Evolutionary conservation across 2,797 vertebrate species (phyloP).

Genomic region (Lateolabrax maculatus): DNA sequence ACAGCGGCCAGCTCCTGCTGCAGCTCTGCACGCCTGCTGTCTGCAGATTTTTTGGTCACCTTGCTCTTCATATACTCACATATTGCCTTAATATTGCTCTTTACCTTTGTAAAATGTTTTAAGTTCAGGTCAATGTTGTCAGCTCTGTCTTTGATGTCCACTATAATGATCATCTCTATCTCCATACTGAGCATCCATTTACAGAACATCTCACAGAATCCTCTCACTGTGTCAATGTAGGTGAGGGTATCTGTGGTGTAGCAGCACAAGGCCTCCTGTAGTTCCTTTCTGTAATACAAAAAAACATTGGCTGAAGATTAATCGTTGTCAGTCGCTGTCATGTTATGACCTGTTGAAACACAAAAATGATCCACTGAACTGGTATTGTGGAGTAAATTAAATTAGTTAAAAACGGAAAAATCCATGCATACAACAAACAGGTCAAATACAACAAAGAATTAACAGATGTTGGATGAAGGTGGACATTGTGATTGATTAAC

Average conservation of each 20-base stretch:
- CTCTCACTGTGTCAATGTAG: conserved; percentile 58
- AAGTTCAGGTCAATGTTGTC: conserved; percentile 47
- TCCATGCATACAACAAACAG: too few relatives aligned
- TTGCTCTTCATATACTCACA: conserved; percentile 59
- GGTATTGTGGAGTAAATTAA: too few relatives aligned
- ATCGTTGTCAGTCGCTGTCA: too few relatives aligned
- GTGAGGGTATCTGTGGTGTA: conserved; percentile 74
- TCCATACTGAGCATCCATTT: conserved; percentile 74
- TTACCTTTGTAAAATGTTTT: conserved; percentile 50
- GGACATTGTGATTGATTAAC: too few relatives aligned
- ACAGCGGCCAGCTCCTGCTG: conserved; percentile 71
- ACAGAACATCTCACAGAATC: conserved; percentile 61
- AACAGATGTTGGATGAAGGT: too few relatives aligned
- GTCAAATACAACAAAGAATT: too few relatives aligned
- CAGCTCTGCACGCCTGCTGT: conserved; percentile 54
- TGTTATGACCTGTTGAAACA: too few relatives aligned
- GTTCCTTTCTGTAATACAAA: conserved; percentile 63
- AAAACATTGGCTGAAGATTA: too few relatives aligned
- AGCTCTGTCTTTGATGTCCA: conserved; percentile 73
- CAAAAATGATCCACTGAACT: too few relatives aligned
- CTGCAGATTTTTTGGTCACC: conserved; percentile 39
- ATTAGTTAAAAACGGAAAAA: too few relatives aligned
- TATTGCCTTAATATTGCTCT: too few relatives aligned
- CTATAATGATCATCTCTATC: conserved; percentile 66
- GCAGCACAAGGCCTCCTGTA: conserved; percentile 50